phyloP scores from a whole-genome alignment of 2,888 invertebrate genomes.

The Lottia gigantea region DNA sequence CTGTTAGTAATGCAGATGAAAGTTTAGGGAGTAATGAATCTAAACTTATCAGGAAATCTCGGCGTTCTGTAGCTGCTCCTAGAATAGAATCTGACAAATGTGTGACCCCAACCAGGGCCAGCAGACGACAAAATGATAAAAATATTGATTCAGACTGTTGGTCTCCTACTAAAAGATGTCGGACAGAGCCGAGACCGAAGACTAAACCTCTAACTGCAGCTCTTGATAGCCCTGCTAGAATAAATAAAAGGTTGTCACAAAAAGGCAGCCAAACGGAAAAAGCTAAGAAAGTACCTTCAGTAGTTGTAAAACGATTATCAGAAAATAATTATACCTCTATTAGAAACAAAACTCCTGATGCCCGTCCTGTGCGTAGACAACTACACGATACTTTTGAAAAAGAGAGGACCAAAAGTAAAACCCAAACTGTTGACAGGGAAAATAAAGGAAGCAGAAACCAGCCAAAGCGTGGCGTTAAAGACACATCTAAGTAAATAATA shows the following conservation, averaged over 20 bases:
- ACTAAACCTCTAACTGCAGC: slow-evolving; percentile 1
- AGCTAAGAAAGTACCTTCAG: slow-evolving; percentile 34
- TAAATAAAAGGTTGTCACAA: not conserved
- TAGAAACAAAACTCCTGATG: slow-evolving; percentile 45
- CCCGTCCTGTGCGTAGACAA: slow-evolving; percentile 28
- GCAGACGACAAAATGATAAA: not conserved
- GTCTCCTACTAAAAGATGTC: not conserved
- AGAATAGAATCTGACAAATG: not conserved
- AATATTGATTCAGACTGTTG: not conserved
- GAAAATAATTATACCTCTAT: slow-evolving; percentile 38
- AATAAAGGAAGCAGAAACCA: not conserved
- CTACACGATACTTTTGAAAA: slow-evolving; percentile 34
- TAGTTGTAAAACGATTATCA: slow-evolving; percentile 34
- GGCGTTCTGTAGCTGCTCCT: slow-evolving; percentile 1
- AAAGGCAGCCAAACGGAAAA: slow-evolving; percentile 23
- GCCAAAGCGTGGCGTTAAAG: not conserved
- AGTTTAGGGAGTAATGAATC: not conserved
- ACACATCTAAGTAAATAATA: not conserved
- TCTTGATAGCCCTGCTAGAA: not conserved
- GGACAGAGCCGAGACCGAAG: not conserved
- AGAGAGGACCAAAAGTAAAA: not conserved
- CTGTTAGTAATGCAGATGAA: not conserved
- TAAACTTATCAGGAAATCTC: not conserved
- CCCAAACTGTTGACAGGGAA: not conserved
- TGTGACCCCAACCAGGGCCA: not conserved